Evolutionary conservation across 2,797 vertebrate genomes (phyloP).

Genomic region (Pipistrellus kuhlii): DNA sequence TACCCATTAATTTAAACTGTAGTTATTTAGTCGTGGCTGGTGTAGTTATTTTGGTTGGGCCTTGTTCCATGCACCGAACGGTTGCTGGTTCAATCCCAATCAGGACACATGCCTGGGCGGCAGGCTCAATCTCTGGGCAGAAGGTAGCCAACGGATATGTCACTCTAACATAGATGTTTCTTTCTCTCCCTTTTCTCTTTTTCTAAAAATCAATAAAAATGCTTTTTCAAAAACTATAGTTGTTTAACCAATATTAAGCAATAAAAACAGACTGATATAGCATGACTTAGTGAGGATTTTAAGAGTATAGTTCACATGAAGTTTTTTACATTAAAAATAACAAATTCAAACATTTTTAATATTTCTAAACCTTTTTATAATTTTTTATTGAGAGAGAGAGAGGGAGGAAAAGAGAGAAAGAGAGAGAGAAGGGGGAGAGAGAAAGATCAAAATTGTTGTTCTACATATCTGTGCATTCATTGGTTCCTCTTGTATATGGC

Average conservation of each 20-base stretch:
- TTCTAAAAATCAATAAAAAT: too few relatives aligned
- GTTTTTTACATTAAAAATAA: slow-evolving; percentile 31
- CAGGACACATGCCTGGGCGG: too few relatives aligned
- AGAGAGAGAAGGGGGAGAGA: not conserved
- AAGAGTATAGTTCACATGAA: not conserved
- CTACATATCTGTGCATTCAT: not conserved
- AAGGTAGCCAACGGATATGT: too few relatives aligned
- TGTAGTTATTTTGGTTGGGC: too few relatives aligned
- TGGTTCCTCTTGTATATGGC: not conserved
- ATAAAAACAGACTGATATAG: not conserved
- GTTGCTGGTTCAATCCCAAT: too few relatives aligned
- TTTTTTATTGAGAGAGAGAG: not conserved
- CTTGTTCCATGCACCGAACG: too few relatives aligned
- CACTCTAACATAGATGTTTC: too few relatives aligned
- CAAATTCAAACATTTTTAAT: slow-evolving; percentile 48
- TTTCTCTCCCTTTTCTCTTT: too few relatives aligned
- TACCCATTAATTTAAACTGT: slow-evolving; percentile 55
- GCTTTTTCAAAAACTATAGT: slow-evolving; percentile 11
- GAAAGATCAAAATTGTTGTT: not conserved
- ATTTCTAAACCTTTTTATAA: slow-evolving; percentile 27
- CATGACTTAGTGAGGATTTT: slow-evolving; percentile 37
- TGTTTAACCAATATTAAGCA: slow-evolving; percentile 52
- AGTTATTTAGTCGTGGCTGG: not conserved
- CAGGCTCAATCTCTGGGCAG: too few relatives aligned
- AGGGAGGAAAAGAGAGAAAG: too few relatives aligned